Percentiles rank a stretch among this genome's conserved stretches.
phyloP scores from a whole-genome alignment of 2,113 vertebrate genomes.

The Plecturocebus donacophilus region DNA sequence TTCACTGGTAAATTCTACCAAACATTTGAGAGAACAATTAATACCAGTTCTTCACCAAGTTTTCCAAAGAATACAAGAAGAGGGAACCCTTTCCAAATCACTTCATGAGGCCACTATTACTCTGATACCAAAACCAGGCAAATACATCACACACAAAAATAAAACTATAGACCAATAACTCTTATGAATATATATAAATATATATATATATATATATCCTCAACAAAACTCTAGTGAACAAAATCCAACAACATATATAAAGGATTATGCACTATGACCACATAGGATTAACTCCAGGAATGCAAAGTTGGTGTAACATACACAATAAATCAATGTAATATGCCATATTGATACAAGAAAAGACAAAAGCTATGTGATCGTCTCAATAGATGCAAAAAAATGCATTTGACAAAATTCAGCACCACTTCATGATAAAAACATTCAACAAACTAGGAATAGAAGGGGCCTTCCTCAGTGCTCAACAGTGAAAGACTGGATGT shows the following conservation, averaged over 20 bases:
- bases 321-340: constrained; percentile 1
- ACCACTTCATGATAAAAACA: constrained; percentile 3
- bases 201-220: neutral
- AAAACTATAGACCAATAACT: neutral
- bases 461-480: neutral
- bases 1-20: constrained; percentile 12
- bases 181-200: neutral
- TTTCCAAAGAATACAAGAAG: neutral
- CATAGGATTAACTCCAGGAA: neutral
- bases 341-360: constrained; percentile 28
- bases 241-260: constrained; percentile 20
- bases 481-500: neutral
- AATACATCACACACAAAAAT: neutral
- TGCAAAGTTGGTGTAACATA: constrained; percentile 17
- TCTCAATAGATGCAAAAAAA: neutral
- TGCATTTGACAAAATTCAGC: constrained; percentile 1
- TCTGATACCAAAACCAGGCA: neutral
- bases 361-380: neutral
- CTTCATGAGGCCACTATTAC: neutral
- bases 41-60: constrained; percentile 10
- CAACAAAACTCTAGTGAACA: neutral
- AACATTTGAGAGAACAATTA: neutral
- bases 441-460: neutral
- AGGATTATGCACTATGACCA: neutral
- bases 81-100: neutral